Base-by-base conservation (phyloP, 2,888 invertebrate species). In the Saturnia japonica region DNA sequence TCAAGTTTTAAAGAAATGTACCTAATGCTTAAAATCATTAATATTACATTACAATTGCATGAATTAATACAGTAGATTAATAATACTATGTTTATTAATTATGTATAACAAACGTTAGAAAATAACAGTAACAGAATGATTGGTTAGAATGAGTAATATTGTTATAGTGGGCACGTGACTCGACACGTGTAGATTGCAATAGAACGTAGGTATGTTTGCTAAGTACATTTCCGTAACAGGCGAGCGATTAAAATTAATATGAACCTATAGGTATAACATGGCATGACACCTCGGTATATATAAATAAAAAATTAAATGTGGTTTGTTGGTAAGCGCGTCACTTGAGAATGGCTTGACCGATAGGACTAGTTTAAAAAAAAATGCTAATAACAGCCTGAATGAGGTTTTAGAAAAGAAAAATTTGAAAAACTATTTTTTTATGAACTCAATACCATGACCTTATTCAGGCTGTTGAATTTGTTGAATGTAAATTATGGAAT, bases 211-310 rank as follows among this genome's bases (percentile, higher is more conserved):
- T 68, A 68, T 68, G 54, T 22, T 54, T 28, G 40, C 40, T 68
- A 54, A 43, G 68, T 68, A 68, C 54, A 54, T 68, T 68, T 68
- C 68, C 68, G 68, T 68, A 34, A 40, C 34, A n/a, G 54, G 34
- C 8, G n/a, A 47, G 19, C n/a, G 4, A 68, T 68, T 68, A 45
- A 42, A 67, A 70, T 68, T 68, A 68, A 68, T 68, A 68, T 68
- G 28, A 16, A 68, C 28, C 57, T 60, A 64, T 12, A 40, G 34
- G 6, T 64, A 40, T 40, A 40, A 64, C 40, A 40, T 8, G 57
- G n/a, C 51, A 34, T n/a, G 34, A 34, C 6, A 34, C 34, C 6
- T 34, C 34, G 2, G 6, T 34, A 34, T 6, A n/a, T n/a, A n/a
- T n/a, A n/a, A n/a, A 34, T 34, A 34, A 34, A 34, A 34, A 34